A percentile compares a stretch with the other conserved stretches of the same genome.
phyloP scores from a whole-genome alignment of 1,140 invertebrate species.

The Asobara japonica region DNA sequence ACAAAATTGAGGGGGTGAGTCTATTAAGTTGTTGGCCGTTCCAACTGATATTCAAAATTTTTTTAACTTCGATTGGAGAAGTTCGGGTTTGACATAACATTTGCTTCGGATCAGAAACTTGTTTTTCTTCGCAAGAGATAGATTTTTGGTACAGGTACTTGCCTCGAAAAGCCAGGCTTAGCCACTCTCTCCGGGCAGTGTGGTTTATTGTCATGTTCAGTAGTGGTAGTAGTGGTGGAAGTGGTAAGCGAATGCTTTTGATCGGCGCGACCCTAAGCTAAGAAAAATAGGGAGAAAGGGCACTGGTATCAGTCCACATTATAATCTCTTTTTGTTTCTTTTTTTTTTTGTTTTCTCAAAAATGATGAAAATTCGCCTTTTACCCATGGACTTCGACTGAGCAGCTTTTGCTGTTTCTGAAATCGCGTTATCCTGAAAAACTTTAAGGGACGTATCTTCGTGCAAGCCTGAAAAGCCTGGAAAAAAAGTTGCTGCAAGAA shows the following conservation, averaged over 20 bases:
- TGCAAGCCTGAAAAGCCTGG: slow-evolving; percentile 64
- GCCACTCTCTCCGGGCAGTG: slow-evolving; percentile 66
- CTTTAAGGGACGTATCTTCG: slow-evolving; percentile 18
- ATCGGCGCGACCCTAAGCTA: slow-evolving; percentile 68
- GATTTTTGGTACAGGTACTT: slow-evolving; percentile 60
- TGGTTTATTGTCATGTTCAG: slow-evolving; percentile 68
- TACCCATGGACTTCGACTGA: slow-evolving; percentile 32
- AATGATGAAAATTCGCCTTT: not conserved
- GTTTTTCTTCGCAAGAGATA: slow-evolving; percentile 27
- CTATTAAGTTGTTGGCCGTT: no score
- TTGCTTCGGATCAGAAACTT: not conserved
- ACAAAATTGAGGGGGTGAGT: no score
- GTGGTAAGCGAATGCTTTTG: slow-evolving; percentile 68
- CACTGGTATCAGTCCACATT: slow-evolving; percentile 65
- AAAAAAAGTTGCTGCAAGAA: slow-evolving; percentile 65
- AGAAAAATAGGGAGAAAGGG: slow-evolving; percentile 67
- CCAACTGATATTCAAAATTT: no score
- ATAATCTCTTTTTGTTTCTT: slow-evolving; percentile 28
- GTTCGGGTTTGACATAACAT: no score
- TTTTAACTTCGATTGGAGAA: no score
- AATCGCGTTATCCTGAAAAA: slow-evolving; percentile 56
- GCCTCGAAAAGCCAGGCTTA: slow-evolving; percentile 66
- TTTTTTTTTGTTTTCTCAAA: slow-evolving; percentile 28
- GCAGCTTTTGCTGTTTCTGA: slow-evolving; percentile 29
- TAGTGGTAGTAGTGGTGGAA: slow-evolving; percentile 65